Evolutionary conservation across 2,888 invertebrate species (phyloP).

Genomic region (Drosophila anceps): DNA sequence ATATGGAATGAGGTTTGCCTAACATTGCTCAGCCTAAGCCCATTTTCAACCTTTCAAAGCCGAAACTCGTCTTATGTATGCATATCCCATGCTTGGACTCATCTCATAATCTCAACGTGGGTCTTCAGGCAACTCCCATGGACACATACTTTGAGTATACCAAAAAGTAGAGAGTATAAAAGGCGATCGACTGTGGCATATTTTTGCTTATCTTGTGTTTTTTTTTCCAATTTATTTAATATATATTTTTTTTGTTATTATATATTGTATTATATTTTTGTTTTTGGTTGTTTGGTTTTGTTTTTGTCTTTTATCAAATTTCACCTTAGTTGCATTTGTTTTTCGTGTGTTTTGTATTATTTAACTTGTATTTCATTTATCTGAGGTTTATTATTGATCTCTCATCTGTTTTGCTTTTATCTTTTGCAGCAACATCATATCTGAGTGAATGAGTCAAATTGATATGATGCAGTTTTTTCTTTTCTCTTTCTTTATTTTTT

Average conservation of each 20-base stretch:
- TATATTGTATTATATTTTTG: conserved; percentile 3
- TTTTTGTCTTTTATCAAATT: conserved; percentile 45
- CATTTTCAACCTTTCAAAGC: too few relatives aligned
- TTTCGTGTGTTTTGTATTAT: conserved; percentile 23
- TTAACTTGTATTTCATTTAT: conserved; percentile 1
- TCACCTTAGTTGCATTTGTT: conserved; percentile 75
- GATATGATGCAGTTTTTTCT: conserved; percentile 60
- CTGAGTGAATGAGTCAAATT: conserved; percentile 61
- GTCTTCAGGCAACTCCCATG: not conserved
- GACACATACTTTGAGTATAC: not conserved
- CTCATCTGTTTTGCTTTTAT: conserved; percentile 16
- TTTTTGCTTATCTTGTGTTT: conserved; percentile 21
- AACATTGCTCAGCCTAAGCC: too few relatives aligned
- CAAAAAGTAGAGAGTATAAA: not conserved
- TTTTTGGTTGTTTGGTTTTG: conserved; percentile 8
- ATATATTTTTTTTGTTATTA: conserved; percentile 6
- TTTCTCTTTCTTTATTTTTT: not conserved
- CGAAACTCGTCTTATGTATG: too few relatives aligned
- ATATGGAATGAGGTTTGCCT: too few relatives aligned
- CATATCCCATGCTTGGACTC: not conserved
- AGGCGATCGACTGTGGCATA: not conserved
- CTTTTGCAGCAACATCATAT: conserved; percentile 62
- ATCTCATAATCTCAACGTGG: not conserved
- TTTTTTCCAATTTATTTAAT: conserved; percentile 8
- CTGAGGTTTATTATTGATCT: conserved; percentile 18